Base-by-base conservation (phyloP, 2,888 invertebrate genomes). In the Eupithecia subumbrata region DNA sequence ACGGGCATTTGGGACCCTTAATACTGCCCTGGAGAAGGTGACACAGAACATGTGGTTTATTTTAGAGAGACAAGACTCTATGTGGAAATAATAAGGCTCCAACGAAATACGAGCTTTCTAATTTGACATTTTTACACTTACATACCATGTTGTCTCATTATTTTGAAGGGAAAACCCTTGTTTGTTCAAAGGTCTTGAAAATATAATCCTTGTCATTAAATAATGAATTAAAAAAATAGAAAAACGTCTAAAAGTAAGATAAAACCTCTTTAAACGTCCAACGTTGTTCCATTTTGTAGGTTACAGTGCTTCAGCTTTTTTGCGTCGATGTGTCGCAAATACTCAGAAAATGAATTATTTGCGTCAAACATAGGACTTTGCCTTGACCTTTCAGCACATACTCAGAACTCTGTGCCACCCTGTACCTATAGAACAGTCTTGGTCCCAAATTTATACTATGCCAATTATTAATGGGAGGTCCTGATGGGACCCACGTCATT, bases 401-500 rank as follows among this genome's bases (percentile, higher is more conserved):
- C n/a, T n/a, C 1, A 67, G 22, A n/a, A 40, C 37, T 68, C 25
- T n/a, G 12, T 5, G 22, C 40, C 43, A 68, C 68, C 68, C 25
- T 45, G 22, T 68, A 68, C 25, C 7, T 68, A 67, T 4, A 63
- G 63, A 64, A 25, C 30, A n/a, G 68, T 68, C 43, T 40, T 22
- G 68, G 66, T 71, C 76, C 70, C 63, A 60, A 37, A 75, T 78
- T 79, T 79, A 80, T 79, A 81, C 80, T 81, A 78, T 64, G 75
- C 64, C 80, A 78, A 81, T 81, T 81, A 79, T 80, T 81, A 78
- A 78, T 73, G 73, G 48, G 69, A 76, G 77, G 77, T 78, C 75
- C 72, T 72, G 76, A 73, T 77, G 71, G 67, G 30, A 77, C 80
- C 81, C 76, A 74, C 80, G 77, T 82, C 81, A 80, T 76, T 77